These are phyloP conservation scores for Drosophila kohkoa DNA, from an alignment of 1,140 invertebrate species.

Conservation along the genomic window DNA sequence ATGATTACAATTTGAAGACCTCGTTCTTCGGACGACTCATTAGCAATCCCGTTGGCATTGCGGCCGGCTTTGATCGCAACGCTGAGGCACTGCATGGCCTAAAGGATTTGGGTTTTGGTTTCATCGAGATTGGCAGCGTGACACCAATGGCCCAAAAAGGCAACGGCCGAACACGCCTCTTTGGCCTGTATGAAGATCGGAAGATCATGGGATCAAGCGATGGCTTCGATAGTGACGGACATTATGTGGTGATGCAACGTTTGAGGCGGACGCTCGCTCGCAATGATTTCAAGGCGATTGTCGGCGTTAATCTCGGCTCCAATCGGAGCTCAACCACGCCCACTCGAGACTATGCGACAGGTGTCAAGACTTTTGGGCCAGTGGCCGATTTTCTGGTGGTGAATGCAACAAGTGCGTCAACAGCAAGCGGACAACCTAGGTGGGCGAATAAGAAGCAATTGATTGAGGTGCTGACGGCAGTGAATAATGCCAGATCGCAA, in stretches of 20 bases:
- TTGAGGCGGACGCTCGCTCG: constrained; percentile 86
- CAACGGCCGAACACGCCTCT: constrained; percentile 86
- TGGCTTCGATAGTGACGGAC: constrained; percentile 98
- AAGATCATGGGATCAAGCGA: constrained; percentile 92
- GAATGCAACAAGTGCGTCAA: not conserved
- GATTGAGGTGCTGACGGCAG: not conserved
- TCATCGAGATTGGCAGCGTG: constrained; percentile 97
- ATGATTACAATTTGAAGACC: constrained; percentile 87
- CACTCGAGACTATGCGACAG: constrained; percentile 63
- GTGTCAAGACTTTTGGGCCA: not conserved
- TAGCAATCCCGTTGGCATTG: constrained; percentile 95
- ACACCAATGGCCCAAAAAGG: constrained; percentile 94
- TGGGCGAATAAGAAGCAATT: constrained; percentile 3
- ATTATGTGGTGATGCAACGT: constrained; percentile 89
- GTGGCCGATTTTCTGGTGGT: constrained; percentile 15
- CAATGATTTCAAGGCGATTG: constrained; percentile 86
- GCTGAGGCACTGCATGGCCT: constrained; percentile 94
- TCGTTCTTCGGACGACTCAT: constrained; percentile 90
- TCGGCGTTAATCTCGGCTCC: constrained; percentile 97
- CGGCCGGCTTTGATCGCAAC: constrained; percentile 99
- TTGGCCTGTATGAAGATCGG: constrained; percentile 84
- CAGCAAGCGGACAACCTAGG: not conserved
- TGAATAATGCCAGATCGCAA: not conserved
- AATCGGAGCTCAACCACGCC: constrained; percentile 94
- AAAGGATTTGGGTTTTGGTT: constrained; percentile 94